phyloP scores from a whole-genome alignment of 2,113 vertebrate genomes.

The Clarias macrocephalus region DNA sequence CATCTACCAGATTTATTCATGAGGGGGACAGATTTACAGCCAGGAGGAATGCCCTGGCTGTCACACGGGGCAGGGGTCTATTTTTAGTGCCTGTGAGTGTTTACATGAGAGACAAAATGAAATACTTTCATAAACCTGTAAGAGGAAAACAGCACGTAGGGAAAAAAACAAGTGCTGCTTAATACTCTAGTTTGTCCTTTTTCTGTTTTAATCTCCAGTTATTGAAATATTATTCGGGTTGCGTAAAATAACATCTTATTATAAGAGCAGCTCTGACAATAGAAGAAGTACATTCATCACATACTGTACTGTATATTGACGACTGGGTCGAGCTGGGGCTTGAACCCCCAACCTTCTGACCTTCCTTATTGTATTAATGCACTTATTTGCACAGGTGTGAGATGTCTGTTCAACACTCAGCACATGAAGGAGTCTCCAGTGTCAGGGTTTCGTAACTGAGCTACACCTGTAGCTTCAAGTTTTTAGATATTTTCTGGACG shows the following conservation, averaged over 20 bases:
- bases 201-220: too few species aligned
- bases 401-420: background rate
- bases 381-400: background rate
- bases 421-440: background rate
- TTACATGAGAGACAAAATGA: conserved; percentile 8
- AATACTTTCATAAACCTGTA: background rate
- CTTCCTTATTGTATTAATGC: background rate
- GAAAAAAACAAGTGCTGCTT: background rate
- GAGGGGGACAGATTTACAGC: conserved; percentile 6
- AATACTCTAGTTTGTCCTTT: background rate
- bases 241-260: background rate
- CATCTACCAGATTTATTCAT: conserved; percentile 12
- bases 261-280: background rate
- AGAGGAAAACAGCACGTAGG: background rate
- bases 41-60: conserved; percentile 5
- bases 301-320: too few species aligned
- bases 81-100: background rate
- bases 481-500: background rate
- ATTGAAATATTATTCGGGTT: background rate
- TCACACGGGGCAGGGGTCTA: background rate
- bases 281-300: too few species aligned
- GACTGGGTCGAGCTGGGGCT: too few species aligned
- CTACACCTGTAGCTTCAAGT: background rate
- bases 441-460: background rate
- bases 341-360: too few species aligned